phyloP scores from a whole-genome alignment of 1,140 invertebrate genomes.

The Caenorhabditis briggsae region DNA sequence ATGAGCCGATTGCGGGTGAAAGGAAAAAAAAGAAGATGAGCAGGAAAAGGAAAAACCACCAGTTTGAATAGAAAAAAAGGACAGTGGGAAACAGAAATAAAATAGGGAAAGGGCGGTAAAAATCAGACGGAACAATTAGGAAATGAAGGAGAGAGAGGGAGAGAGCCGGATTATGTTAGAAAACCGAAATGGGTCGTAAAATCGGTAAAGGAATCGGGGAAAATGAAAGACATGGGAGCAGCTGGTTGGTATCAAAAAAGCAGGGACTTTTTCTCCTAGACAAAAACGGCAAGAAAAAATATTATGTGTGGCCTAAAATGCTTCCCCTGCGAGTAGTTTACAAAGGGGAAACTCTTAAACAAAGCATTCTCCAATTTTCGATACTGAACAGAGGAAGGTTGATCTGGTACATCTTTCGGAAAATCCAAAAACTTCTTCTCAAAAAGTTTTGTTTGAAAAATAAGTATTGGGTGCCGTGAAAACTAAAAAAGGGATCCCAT shows the following conservation, averaged over 20 bases:
- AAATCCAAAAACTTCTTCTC: too few relatives aligned
- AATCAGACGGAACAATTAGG: constrained; percentile 35
- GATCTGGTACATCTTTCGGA: too few relatives aligned
- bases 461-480: too few relatives aligned
- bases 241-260: background rate
- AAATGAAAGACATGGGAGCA: background rate
- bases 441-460: too few relatives aligned
- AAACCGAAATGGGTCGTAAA: constrained; percentile 2
- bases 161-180: background rate
- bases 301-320: too few relatives aligned
- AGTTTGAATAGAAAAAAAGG: constrained; percentile 19
- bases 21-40: background rate
- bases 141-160: background rate
- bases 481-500: too few relatives aligned
- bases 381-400: too few relatives aligned
- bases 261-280: too few relatives aligned
- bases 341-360: too few relatives aligned
- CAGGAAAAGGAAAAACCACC: constrained; percentile 1
- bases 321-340: too few relatives aligned
- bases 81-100: background rate
- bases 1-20: constrained; percentile 2
- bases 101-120: constrained; percentile 12
- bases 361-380: too few relatives aligned
- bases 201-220: background rate
- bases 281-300: too few relatives aligned